Percentiles rank a stretch among this genome's conserved stretches.
Evolutionary conservation across 2,797 vertebrate genomes (phyloP).

Genomic region (Pagetopsis macropterus): DNA sequence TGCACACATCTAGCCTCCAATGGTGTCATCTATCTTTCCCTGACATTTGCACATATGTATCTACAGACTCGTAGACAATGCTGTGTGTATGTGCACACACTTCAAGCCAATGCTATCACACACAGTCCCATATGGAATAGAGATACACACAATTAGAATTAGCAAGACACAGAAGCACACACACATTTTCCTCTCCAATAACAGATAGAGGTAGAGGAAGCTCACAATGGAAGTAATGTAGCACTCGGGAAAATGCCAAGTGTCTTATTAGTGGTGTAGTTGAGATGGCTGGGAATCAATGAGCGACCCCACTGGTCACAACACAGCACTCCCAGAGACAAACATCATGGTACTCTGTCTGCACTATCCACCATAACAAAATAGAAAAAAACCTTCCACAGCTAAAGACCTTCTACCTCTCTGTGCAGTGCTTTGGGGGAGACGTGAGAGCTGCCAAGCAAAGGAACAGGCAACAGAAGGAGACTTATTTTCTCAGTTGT

Average conservation of each 20-base stretch:
- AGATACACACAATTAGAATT: slow-evolving; percentile 6
- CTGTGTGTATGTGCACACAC: slow-evolving; percentile 21
- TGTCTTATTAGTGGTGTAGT: slow-evolving; percentile 82
- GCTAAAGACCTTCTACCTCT: slow-evolving; percentile 60
- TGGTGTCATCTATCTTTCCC: slow-evolving; percentile 45
- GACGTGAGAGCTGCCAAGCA: slow-evolving; percentile 66
- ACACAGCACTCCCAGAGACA: slow-evolving; percentile 69
- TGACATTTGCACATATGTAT: slow-evolving; percentile 45
- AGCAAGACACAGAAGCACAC: slow-evolving; percentile 29
- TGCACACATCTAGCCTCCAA: slow-evolving; percentile 34
- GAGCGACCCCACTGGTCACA: slow-evolving; percentile 75
- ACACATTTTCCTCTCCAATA: slow-evolving; percentile 46
- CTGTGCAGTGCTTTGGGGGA: slow-evolving; percentile 72
- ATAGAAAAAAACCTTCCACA: slow-evolving; percentile 49
- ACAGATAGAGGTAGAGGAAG: slow-evolving; percentile 48
- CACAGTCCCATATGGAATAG: slow-evolving; percentile 29
- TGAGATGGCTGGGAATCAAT: slow-evolving; percentile 76
- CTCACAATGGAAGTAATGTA: slow-evolving; percentile 72
- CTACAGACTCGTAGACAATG: slow-evolving; percentile 37
- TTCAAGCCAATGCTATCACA: slow-evolving; percentile 24
- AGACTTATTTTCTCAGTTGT: slow-evolving; percentile 54
- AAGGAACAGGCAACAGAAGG: slow-evolving; percentile 60
- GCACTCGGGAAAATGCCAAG: slow-evolving; percentile 81
- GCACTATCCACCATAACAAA: slow-evolving; percentile 76
- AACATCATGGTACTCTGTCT: slow-evolving; percentile 68